A percentile compares a stretch with the other conserved stretches of the same genome.
Conservation (phyloP, 2,888 invertebrate genomes). For the Pristionchus exspectatus region DNA sequence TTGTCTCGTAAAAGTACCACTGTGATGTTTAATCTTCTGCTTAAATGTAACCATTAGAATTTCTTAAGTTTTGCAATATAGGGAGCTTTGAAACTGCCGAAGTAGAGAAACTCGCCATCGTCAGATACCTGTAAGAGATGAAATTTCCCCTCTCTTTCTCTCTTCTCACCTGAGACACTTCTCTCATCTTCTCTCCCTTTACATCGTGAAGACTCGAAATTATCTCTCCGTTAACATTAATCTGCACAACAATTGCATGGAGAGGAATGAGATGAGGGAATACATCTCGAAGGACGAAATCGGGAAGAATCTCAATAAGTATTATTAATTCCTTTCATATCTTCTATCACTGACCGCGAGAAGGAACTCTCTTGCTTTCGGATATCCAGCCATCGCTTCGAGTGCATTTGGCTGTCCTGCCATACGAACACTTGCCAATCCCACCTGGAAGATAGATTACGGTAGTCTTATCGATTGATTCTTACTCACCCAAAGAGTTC, state of each 20-base stretch:
- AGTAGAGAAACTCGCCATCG: conserved; percentile 65
- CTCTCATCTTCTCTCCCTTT: conserved; percentile 66
- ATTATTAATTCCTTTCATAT: not conserved
- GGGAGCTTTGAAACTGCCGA: conserved; percentile 71
- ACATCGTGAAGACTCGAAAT: conserved; percentile 73
- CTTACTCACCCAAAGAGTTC: conserved; percentile 51
- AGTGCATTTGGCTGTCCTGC: conserved; percentile 1
- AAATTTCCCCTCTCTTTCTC: not conserved
- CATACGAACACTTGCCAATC: conserved; percentile 20
- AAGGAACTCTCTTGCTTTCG: conserved; percentile 1
- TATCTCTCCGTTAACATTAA: conserved; percentile 63
- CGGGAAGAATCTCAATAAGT: conserved; percentile 57
- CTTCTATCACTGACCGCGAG: conserved; percentile 6
- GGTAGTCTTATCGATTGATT: not conserved
- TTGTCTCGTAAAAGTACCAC: not conserved
- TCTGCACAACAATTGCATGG: conserved; percentile 68
- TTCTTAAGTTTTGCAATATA: conserved; percentile 64
- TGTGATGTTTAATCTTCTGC: not conserved
- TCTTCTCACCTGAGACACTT: conserved; percentile 70
- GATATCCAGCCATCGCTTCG: not conserved
- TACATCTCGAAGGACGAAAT: conserved; percentile 59
- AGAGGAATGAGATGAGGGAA: conserved; percentile 66
- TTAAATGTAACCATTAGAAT: not conserved
- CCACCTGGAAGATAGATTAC: conserved; percentile 30
- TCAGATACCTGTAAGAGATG: conserved; percentile 63